Evolutionary conservation across 2,113 vertebrate species (phyloP).

Genomic region (Thalassarche chlororhynchos): DNA sequence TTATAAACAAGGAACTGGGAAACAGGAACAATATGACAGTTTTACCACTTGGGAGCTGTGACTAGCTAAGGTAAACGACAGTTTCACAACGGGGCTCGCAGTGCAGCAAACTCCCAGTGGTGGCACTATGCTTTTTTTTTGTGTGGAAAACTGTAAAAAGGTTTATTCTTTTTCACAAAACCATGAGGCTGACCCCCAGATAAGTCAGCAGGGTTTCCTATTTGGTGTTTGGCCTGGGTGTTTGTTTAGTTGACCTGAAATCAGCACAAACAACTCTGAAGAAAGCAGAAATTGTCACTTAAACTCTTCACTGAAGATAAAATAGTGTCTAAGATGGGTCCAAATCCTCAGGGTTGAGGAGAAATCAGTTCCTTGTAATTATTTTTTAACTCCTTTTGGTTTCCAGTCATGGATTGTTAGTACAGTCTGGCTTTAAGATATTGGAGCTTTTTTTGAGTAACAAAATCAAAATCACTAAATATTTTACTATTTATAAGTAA

Average conservation of each 20-base stretch:
- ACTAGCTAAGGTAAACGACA: background rate
- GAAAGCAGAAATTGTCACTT: background rate
- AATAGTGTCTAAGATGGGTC: background rate
- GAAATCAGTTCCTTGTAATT: background rate
- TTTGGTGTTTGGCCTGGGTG: background rate
- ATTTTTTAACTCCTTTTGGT: background rate
- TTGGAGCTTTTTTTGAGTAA: background rate
- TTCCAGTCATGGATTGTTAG: slow-evolving; percentile 42
- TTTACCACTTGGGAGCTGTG: background rate
- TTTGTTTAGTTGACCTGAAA: background rate
- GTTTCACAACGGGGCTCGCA: background rate
- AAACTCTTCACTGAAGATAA: background rate
- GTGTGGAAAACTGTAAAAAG: background rate
- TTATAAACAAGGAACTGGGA: slow-evolving; percentile 64
- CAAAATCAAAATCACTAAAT: slow-evolving; percentile 63
- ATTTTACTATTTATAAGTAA: slow-evolving; percentile 81
- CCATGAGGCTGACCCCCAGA: background rate
- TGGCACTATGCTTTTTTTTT: background rate
- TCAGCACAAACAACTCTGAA: background rate
- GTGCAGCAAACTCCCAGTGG: background rate
- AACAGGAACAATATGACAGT: slow-evolving; percentile 28
- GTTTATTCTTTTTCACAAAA: background rate
- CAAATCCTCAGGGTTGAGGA: background rate
- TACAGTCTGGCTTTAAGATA: slow-evolving; percentile 23
- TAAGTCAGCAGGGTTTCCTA: background rate